Evolutionary conservation across 2,888 invertebrate genomes (phyloP).

Genomic region (Rhagophthalmus giganteus): DNA sequence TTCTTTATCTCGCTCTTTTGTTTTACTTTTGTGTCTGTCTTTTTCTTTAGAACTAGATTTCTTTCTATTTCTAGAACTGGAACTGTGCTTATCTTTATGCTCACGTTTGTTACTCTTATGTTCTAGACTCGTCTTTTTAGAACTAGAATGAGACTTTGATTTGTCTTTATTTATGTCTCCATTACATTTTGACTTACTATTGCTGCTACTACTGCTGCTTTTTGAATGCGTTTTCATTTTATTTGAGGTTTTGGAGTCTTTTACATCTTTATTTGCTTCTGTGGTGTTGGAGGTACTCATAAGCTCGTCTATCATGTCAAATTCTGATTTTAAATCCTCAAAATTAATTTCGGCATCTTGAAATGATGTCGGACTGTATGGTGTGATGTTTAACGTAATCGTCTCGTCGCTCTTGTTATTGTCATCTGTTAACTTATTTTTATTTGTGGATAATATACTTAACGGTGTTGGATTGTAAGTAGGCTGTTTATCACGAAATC

Average conservation of each 20-base stretch:
- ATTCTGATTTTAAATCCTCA: conserved; percentile 51
- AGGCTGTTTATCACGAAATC: conserved; percentile 42
- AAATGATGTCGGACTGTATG: conserved; percentile 5
- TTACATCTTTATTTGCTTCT: conserved; percentile 3
- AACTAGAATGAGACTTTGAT: conserved; percentile 14
- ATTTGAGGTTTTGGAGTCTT: conserved; percentile 3
- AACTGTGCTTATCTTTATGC: conserved; percentile 14
- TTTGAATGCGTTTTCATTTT: conserved; percentile 20
- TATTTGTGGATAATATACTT: conserved; percentile 47
- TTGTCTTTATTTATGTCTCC: conserved; percentile 31
- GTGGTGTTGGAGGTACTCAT: conserved; percentile 36
- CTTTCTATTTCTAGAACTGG: conserved; percentile 13
- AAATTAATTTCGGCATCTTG: conserved; percentile 44
- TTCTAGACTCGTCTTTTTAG: conserved; percentile 3
- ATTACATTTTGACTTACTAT: conserved; percentile 13
- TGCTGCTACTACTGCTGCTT: conserved; percentile 20
- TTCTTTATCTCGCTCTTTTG: conserved; percentile 34
- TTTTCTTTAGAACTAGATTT: conserved; percentile 31
- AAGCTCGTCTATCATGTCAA: conserved; percentile 55
- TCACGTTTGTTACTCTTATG: conserved; percentile 10
- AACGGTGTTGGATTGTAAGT: conserved; percentile 54
- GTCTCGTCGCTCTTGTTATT: conserved; percentile 5
- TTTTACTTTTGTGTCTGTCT: conserved; percentile 43
- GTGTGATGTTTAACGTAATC: conserved; percentile 9
- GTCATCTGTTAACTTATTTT: background rate